Percentiles rank a stretch among this genome's conserved stretches.
Conservation (phyloP, 2,797 vertebrate species). For the Melanotaenia parkinsoni region DNA sequence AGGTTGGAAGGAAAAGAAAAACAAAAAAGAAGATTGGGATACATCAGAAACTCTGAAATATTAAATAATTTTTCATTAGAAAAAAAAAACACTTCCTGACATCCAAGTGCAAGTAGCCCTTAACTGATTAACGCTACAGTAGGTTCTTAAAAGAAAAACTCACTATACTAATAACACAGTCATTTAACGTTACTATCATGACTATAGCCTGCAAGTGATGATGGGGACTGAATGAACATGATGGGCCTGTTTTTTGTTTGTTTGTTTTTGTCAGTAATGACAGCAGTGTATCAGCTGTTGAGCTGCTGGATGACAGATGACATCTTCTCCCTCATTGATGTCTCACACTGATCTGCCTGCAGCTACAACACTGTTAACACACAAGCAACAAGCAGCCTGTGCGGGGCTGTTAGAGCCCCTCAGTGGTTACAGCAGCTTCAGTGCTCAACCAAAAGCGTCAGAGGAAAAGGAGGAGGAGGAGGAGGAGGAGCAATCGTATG, state of each 20-base stretch:
- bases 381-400: conserved; percentile 2
- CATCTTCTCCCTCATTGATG: conserved; percentile 16
- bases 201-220: background rate
- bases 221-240: background rate
- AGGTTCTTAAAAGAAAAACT: background rate
- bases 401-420: background rate
- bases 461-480: conserved; percentile 29
- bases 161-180: background rate
- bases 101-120: too few species aligned
- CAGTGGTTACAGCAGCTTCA: conserved; percentile 26
- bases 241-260: conserved; percentile 17
- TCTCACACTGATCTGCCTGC: conserved; percentile 17
- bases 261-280: too few species aligned
- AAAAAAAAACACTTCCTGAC: too few species aligned
- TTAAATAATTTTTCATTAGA: too few species aligned
- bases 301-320: conserved; percentile 22
- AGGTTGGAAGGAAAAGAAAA: background rate
- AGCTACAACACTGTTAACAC: conserved; percentile 1
- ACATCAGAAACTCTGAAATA: background rate
- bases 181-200: background rate
- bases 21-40: background rate
- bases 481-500: conserved; percentile 42
- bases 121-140: too few species aligned
- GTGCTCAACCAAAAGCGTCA: conserved; percentile 35
- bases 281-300: conserved; percentile 22